Evolutionary conservation across 2,888 invertebrate species (phyloP).

Genomic region (Ormyrus labotus): DNA sequence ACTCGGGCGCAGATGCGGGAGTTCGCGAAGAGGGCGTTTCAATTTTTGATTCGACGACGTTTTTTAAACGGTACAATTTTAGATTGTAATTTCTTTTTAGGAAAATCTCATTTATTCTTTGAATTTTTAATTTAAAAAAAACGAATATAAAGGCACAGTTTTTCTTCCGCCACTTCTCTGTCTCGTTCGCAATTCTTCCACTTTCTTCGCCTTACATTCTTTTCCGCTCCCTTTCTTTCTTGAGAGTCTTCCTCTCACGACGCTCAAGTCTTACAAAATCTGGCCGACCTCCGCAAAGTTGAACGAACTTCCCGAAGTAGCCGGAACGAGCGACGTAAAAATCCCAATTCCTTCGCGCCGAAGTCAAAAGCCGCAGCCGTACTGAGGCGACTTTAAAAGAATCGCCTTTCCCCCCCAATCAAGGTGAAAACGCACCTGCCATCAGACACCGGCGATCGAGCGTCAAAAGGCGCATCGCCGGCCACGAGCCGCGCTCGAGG

Average conservation of each 20-base stretch:
- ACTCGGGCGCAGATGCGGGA: too few relatives aligned
- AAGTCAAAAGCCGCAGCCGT: too few relatives aligned
- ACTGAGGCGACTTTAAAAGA: too few relatives aligned
- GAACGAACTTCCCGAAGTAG: constrained; percentile 43
- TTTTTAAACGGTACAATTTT: too few relatives aligned
- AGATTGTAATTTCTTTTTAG: too few relatives aligned
- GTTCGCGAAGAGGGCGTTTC: too few relatives aligned
- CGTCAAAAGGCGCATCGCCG: background rate
- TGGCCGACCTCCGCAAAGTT: constrained; percentile 42
- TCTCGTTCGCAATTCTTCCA: constrained; percentile 10
- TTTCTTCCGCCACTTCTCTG: background rate
- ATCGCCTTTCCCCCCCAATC: background rate
- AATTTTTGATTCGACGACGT: too few relatives aligned
- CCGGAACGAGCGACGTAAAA: background rate
- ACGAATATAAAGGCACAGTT: too few relatives aligned
- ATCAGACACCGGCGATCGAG: background rate
- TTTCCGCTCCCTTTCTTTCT: constrained; percentile 17
- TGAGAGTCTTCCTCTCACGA: constrained; percentile 38
- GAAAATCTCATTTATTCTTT: too few relatives aligned
- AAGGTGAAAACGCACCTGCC: background rate
- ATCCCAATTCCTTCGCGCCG: background rate
- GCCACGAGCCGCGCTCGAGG: background rate
- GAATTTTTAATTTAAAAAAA: too few relatives aligned
- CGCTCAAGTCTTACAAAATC: constrained; percentile 35
- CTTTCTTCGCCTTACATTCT: constrained; percentile 36